These are phyloP conservation scores for Notoglanidium macrostoma DNA, from an alignment of 2,797 vertebrate genomes.

Conservation along the genomic window DNA sequence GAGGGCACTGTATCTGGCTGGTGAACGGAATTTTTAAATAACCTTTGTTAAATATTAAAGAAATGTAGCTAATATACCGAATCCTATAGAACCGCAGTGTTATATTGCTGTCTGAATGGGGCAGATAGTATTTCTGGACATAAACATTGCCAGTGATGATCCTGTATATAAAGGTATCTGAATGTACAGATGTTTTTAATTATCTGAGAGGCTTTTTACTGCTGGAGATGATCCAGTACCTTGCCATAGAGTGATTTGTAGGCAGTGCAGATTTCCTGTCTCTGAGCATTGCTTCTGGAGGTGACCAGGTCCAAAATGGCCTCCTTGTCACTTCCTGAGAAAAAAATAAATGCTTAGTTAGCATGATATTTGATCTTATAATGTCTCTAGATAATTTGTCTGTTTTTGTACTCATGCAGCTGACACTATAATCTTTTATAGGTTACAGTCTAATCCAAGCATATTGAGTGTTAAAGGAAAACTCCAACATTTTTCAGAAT, in stretches of 20 bases:
- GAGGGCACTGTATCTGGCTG: not conserved
- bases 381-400: not conserved
- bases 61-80: not conserved
- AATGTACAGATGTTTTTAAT: not conserved
- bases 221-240: conserved; percentile 70
- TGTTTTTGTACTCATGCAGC: not conserved
- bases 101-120: not conserved
- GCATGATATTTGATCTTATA: not conserved
- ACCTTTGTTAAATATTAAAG: not conserved
- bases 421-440: not conserved
- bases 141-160: not conserved
- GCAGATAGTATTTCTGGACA: not conserved
- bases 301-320: conserved; percentile 91
- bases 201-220: not conserved
- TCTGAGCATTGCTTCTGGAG: conserved; percentile 87
- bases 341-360: not conserved
- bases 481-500: not conserved
- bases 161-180: not conserved
- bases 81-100: not conserved
- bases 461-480: not conserved
- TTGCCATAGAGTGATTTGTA: conserved; percentile 93
- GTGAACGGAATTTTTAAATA: not conserved
- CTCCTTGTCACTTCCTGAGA: conserved; percentile 92
- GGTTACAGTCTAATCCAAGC: not conserved
- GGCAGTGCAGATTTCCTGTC: conserved; percentile 83